phyloP scores from a whole-genome alignment of 1,140 invertebrate species.

The Leptinotarsa lineolata region DNA sequence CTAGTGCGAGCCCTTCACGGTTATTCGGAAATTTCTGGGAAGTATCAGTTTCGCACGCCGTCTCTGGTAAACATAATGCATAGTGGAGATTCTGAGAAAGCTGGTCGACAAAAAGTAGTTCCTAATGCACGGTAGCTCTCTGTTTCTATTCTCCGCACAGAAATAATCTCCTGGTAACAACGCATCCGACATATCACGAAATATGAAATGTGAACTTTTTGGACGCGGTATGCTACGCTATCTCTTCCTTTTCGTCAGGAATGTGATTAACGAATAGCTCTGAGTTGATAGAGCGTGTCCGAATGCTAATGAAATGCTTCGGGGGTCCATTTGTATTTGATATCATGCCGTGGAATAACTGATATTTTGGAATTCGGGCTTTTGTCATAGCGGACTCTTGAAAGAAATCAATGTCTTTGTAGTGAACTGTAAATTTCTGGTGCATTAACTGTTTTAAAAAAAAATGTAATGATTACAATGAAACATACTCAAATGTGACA shows the following conservation, averaged over 20 bases:
- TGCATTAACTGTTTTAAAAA: too few relatives aligned
- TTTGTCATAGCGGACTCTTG: too few relatives aligned
- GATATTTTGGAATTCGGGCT: not conserved
- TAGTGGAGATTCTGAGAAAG: not conserved
- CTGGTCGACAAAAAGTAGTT: not conserved
- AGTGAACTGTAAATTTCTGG: too few relatives aligned
- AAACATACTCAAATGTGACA: too few relatives aligned
- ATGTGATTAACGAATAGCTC: not conserved
- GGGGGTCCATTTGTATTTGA: not conserved
- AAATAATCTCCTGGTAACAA: not conserved
- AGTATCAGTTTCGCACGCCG: too few relatives aligned
- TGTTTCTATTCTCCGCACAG: not conserved
- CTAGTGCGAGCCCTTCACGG: too few relatives aligned
- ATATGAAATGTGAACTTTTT: not conserved
- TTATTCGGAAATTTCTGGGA: too few relatives aligned
- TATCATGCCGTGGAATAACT: not conserved
- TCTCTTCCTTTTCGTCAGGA: not conserved
- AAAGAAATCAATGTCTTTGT: too few relatives aligned
- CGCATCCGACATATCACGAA: not conserved
- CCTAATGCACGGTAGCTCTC: not conserved
- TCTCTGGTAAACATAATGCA: too few relatives aligned
- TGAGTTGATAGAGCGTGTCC: not conserved
- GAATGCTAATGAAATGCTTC: conserved; percentile 8
- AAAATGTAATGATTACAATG: too few relatives aligned
- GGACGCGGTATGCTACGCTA: not conserved